Evolutionary conservation across 2,797 vertebrate genomes (phyloP).

Genomic region (Fratercula arctica): DNA sequence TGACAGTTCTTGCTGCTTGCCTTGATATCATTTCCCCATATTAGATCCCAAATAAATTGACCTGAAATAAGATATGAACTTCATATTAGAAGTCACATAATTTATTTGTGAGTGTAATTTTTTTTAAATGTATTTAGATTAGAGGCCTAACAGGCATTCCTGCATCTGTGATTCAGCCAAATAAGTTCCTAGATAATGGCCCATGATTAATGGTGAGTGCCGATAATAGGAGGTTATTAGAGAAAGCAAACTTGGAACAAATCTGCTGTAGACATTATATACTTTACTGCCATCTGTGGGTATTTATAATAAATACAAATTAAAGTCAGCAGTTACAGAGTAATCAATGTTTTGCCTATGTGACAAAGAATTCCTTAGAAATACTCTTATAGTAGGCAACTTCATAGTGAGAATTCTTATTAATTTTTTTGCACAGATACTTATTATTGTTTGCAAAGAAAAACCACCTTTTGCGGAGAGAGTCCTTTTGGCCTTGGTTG

Average conservation of each 20-base stretch:
- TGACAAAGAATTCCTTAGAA: not conserved
- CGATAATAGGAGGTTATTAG: slow-evolving; percentile 56
- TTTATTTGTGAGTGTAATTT: slow-evolving; percentile 42
- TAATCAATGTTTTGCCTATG: not conserved
- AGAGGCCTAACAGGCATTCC: not conserved
- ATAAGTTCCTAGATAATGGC: slow-evolving; percentile 60
- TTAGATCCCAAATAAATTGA: slow-evolving; percentile 27
- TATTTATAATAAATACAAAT: slow-evolving; percentile 52
- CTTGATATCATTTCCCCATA: not conserved
- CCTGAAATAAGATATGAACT: slow-evolving; percentile 12
- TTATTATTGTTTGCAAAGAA: not conserved
- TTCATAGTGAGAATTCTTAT: not conserved
- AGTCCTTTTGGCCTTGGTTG: not conserved
- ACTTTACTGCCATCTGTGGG: slow-evolving; percentile 44
- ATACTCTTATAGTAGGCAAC: not conserved
- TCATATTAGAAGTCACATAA: slow-evolving; percentile 2
- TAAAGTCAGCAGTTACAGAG: not conserved
- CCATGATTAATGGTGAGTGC: slow-evolving; percentile 59
- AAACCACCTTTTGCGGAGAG: not conserved
- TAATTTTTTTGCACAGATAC: not conserved
- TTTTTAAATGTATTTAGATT: slow-evolving; percentile 28
- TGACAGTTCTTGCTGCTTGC: slow-evolving; percentile 23
- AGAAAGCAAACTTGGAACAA: slow-evolving; percentile 41
- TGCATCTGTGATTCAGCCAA: slow-evolving; percentile 38
- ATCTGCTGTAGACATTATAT: slow-evolving; percentile 26